Evolutionary conservation across 2,888 invertebrate genomes (phyloP), one percentile per base, ranked within the genome.

Genomic region (Stenchaetothrips biformis): DNA sequence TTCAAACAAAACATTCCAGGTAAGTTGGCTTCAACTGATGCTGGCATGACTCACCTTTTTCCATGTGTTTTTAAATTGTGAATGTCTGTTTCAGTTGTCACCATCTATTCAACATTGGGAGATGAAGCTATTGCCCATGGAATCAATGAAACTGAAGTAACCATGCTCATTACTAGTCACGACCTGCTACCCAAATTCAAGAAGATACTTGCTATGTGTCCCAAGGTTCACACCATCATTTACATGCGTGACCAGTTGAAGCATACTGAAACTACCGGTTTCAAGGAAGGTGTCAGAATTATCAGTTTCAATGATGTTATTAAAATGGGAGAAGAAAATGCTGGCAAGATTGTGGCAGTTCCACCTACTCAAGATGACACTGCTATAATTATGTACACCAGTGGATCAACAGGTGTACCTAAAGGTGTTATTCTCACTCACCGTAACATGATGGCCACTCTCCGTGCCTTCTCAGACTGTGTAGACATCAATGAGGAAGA

Each of bases 311-410:
- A 91, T 77, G 92, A 95, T 79, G 90, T 95, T 0, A 87, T 93
- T 79, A 87, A 89, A 80, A 86, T 86, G 62, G 93, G 93, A 18
- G 87, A 86, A 78, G 81, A 80, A 49, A 11, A 21, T 74, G 67
- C 67, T 11, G 11, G 25, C 21, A 21, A 7, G 11, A 21, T 74
- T 74, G 67, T 78, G 21, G n/a, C 78, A 27, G 88, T 89, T 7
- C 89, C 91, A 8, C 95, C 96, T 1, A 87, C 87, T 8, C 87
- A 92, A 8, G 88, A 91, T 18, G 98, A 99, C 87, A 92, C 93
- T 7, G 99, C 99, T 79, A 96, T 99, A 84, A 94, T 99, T 77
- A 99, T 99, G 99, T 99, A 99, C 89, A 99, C 99, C 2, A 97
- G 97, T 84, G 99, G 99, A 8, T 98, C 98, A 0, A 99, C 99